Conservation (phyloP, 2,113 vertebrate species). For the Thunnus maccoyii region DNA sequence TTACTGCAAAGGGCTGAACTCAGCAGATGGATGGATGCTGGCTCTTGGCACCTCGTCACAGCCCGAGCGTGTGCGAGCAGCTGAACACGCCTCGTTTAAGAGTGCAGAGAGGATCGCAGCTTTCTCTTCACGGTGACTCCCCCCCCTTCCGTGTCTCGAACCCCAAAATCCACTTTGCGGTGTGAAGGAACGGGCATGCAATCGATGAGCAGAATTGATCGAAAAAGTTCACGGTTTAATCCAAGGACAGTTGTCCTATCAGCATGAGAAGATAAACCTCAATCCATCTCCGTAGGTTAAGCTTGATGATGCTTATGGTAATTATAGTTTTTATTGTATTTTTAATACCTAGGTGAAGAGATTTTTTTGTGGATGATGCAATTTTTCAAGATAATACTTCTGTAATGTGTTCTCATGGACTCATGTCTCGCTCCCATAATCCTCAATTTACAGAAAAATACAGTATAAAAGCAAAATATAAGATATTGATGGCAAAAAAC, state of each 20-base stretch:
- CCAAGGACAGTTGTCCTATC: neutral
- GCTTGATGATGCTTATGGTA: neutral
- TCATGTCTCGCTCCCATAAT: neutral
- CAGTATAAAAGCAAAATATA: no score
- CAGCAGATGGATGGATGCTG: constrained; percentile 73
- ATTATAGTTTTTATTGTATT: neutral
- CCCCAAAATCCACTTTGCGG: constrained; percentile 1
- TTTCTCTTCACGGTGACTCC: constrained; percentile 19
- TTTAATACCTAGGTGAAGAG: neutral
- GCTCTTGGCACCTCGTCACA: constrained; percentile 62
- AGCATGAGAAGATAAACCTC: neutral
- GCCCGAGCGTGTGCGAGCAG: constrained; percentile 38
- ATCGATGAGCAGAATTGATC: neutral
- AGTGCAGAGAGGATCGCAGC: constrained; percentile 12
- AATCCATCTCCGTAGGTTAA: neutral
- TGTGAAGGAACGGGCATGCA: neutral
- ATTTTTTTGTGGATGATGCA: neutral
- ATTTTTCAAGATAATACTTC: neutral
- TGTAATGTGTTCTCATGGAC: neutral
- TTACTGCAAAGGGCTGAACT: constrained; percentile 60
- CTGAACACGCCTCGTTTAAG: constrained; percentile 50
- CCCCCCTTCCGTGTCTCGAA: constrained; percentile 13
- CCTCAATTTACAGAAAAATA: neutral
- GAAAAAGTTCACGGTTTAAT: constrained; percentile 9
- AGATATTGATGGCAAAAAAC: no score